Base-by-base conservation (phyloP, 2,113 vertebrate genomes). In the Suricata suricatta region DNA sequence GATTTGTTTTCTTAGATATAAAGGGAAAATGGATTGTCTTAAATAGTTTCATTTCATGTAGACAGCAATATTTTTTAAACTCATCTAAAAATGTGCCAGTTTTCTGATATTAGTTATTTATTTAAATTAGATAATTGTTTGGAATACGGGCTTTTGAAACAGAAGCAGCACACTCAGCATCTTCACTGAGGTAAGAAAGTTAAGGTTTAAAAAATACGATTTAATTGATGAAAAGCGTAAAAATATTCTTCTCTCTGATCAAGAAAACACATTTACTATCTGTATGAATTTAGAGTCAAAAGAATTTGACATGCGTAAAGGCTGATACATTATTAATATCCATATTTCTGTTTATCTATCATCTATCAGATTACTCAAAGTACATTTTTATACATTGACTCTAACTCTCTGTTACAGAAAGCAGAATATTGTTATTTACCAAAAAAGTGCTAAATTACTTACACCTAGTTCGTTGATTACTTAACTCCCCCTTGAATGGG, bases 41-140 rank as follows among this genome's bases (percentile, higher is more conserved):
- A 27, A 80, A 71, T 77, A 50, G 17, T 80, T 91, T 74, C 9
- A 91, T 90, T 60, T 95, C 12, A 79, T 76, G 10, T 83, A 87
- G 21, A 76, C 3, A 90, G 27, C 14, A 76, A 33, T 16, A 10
- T 41, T 16, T 23, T 85, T 63, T 64, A 35, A 80, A 12, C 5
- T 83, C 23, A 88, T 77, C 92, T 82, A 63, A 68, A 82, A 90
- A 52, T 82, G 2, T 64, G 25, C 10, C 69, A 77, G 4, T 84
- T 12, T 84, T 94, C n/a, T 90, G 16, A 92, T 76, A 50, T 21
- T 74, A 89, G 31, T 2, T 27, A 93, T 52, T 92, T 77, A 47
- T 95, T 90, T 87, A 74, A 87, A 90, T 68, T 86, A 95, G 96
- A 63, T 84, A 23, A 31, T 66, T 66, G n/a, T 90, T 90, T 84